Percentiles rank a stretch among this genome's conserved stretches.
Conservation (phyloP, 2,888 invertebrate genomes). For the Zygothrica quintamaculata region DNA sequence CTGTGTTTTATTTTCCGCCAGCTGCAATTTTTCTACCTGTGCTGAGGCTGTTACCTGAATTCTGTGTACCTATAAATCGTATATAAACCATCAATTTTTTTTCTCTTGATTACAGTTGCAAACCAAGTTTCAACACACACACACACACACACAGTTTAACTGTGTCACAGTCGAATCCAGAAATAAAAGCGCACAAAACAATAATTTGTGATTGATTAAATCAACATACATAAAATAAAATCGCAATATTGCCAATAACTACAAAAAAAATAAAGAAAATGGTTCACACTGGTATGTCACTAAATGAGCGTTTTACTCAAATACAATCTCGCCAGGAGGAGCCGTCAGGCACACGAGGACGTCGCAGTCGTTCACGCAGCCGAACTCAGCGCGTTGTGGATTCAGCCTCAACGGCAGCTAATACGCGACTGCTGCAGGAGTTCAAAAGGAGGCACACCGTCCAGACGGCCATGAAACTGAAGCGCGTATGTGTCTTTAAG, state of each 20-base stretch:
- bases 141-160: conserved; percentile 41
- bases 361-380: conserved; percentile 70
- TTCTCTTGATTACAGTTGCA: conserved; percentile 57
- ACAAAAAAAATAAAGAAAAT: conserved; percentile 28
- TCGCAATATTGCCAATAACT: conserved; percentile 1
- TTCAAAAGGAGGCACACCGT: conserved; percentile 83
- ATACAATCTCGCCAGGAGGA: conserved; percentile 72
- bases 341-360: conserved; percentile 35
- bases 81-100: conserved; percentile 54
- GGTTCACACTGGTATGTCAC: conserved; percentile 84
- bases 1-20: conserved; percentile 42
- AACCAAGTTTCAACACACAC: conserved; percentile 47
- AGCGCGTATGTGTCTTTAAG: conserved; percentile 83
- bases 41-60: conserved; percentile 11
- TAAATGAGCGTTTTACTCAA: conserved; percentile 85
- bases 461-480: conserved; percentile 83
- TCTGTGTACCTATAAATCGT: neutral
- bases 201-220: conserved; percentile 1
- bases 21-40: conserved; percentile 44
- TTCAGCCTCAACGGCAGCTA: conserved; percentile 71
- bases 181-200: conserved; percentile 14
- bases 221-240: conserved; percentile 7
- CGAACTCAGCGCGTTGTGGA: conserved; percentile 69
- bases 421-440: conserved; percentile 82
- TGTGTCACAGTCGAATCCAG: conserved; percentile 11